A percentile compares a stretch with the other conserved stretches of the same genome.
Conservation (phyloP, 2,797 vertebrate genomes). For the Poeciliopsis turneri region DNA sequence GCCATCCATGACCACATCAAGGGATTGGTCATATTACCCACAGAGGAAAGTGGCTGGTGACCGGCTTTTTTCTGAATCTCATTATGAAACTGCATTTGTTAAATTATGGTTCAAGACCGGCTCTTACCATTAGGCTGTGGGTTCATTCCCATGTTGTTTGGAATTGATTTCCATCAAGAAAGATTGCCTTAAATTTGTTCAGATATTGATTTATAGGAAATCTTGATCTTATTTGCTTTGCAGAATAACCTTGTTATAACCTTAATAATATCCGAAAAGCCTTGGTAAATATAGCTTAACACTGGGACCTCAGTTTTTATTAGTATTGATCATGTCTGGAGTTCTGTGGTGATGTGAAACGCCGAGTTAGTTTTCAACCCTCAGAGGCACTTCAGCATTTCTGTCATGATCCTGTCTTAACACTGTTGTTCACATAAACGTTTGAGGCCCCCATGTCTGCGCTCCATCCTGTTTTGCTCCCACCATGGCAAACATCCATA, state of each 20-base stretch:
- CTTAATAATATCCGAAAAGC: conserved; percentile 4
- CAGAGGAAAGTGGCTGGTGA: conserved; percentile 65
- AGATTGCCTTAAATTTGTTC: conserved; percentile 33
- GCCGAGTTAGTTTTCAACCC: conserved; percentile 11
- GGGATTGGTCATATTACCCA: conserved; percentile 65
- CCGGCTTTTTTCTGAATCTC: conserved; percentile 66
- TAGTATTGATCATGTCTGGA: conserved; percentile 20
- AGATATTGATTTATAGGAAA: conserved; percentile 27
- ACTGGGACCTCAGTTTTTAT: conserved; percentile 4
- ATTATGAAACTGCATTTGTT: conserved; percentile 70
- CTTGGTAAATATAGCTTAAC: conserved; percentile 5
- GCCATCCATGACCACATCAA: conserved; percentile 55
- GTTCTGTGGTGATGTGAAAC: conserved; percentile 13
- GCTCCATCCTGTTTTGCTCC: conserved; percentile 24
- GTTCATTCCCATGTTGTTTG: conserved; percentile 60
- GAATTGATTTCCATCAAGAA: conserved; percentile 47
- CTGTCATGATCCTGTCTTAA: neutral
- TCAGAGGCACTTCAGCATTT: neutral
- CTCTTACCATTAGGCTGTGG: conserved; percentile 64
- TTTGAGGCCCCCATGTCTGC: conserved; percentile 19
- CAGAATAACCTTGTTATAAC: conserved; percentile 15
- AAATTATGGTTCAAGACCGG: conserved; percentile 70
- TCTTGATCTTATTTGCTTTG: conserved; percentile 25
- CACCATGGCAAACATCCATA: conserved; percentile 9
- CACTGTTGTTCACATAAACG: conserved; percentile 7